phyloP scores from a whole-genome alignment of 2,888 invertebrate genomes.

The Hydroisotoma schaefferi region DNA sequence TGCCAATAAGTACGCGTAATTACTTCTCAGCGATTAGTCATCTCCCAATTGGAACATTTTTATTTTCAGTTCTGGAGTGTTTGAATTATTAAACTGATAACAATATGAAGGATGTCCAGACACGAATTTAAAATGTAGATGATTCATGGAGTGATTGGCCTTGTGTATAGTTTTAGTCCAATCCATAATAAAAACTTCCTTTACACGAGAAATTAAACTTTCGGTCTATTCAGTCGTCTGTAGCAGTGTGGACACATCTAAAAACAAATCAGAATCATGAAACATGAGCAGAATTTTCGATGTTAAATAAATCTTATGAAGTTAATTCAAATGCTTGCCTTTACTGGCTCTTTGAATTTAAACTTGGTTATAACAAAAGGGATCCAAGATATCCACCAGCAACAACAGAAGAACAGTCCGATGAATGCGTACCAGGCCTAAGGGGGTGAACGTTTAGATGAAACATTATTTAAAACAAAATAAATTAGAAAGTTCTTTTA shows the following conservation, averaged over 20 bases:
- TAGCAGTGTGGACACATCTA: conserved; percentile 4
- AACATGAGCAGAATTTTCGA: not conserved
- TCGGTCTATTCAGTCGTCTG: conserved; percentile 1
- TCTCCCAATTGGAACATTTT: too few species aligned
- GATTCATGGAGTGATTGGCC: too few species aligned
- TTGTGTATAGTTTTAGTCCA: too few species aligned
- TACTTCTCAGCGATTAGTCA: too few species aligned
- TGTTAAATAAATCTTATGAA: not conserved
- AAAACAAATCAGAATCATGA: not conserved
- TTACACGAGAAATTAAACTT: too few species aligned
- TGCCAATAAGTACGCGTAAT: too few species aligned
- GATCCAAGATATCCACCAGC: conserved; percentile 5
- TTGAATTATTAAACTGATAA: too few species aligned
- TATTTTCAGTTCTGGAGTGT: too few species aligned
- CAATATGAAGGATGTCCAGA: too few species aligned
- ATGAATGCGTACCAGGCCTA: conserved; percentile 3
- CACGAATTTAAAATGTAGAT: too few species aligned
- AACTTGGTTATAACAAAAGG: not conserved
- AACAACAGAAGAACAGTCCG: not conserved
- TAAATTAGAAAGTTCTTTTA: not conserved
- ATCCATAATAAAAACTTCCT: too few species aligned
- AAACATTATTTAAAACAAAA: not conserved
- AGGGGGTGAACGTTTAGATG: not conserved
- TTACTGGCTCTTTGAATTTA: not conserved
- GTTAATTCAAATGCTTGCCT: not conserved